Conservation (phyloP, 2,888 invertebrate species). For the Thymelicus sylvestris region DNA sequence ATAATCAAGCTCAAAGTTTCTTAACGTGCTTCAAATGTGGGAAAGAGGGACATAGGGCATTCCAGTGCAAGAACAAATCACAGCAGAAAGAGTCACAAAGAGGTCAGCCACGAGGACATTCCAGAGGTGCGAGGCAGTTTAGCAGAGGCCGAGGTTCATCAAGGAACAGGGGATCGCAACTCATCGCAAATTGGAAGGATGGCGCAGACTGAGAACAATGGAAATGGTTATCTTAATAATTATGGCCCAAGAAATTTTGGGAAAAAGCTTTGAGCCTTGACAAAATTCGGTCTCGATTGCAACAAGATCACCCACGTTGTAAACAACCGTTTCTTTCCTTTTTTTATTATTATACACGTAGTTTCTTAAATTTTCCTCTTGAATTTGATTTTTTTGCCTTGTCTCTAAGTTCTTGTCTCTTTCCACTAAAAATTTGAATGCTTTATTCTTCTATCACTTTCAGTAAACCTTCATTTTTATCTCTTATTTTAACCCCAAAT, state of each 20-base stretch:
- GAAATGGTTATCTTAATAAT: too few relatives aligned
- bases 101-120: too few relatives aligned
- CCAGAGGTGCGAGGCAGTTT: too few relatives aligned
- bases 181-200: too few relatives aligned
- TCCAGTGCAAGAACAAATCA: too few relatives aligned
- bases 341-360: not conserved
- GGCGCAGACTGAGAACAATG: too few relatives aligned
- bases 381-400: not conserved
- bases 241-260: not conserved
- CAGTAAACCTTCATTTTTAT: conserved; percentile 40
- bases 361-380: not conserved
- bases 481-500: conserved; percentile 41
- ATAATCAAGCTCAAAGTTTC: too few relatives aligned
- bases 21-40: too few relatives aligned
- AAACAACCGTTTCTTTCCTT: not conserved
- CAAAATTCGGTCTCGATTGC: not conserved
- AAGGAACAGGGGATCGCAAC: too few relatives aligned
- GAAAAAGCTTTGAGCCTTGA: not conserved
- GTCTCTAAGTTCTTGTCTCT: not conserved
- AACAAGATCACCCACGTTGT: not conserved
- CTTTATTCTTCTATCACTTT: conserved; percentile 44
- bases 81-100: too few relatives aligned
- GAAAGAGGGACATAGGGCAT: too few relatives aligned
- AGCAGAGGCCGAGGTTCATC: too few relatives aligned
- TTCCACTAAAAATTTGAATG: conserved; percentile 21